Evolutionary conservation across 2,888 invertebrate species (phyloP).

Genomic region (Liopterus haemorrhoidalis): DNA sequence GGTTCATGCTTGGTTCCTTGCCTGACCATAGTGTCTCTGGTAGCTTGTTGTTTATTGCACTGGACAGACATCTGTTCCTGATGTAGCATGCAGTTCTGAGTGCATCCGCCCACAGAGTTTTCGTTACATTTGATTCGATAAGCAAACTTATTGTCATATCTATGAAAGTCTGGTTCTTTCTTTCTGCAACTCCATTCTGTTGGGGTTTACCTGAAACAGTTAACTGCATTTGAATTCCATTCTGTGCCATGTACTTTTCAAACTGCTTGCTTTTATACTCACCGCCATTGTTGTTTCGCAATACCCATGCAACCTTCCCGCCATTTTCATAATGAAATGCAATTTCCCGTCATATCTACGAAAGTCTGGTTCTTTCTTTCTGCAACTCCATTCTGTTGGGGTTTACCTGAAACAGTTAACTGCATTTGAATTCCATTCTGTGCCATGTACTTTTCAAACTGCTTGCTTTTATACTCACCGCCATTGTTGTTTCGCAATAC

Average conservation of each 20-base stretch:
- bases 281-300: not conserved
- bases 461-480: not conserved
- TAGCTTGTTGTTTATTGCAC: not conserved
- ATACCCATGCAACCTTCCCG: too few species aligned
- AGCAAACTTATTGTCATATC: conserved; percentile 1
- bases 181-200: conserved; percentile 8
- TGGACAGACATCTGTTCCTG: not conserved
- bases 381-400: conserved; percentile 8
- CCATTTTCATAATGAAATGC: too few species aligned
- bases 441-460: not conserved
- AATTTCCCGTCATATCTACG: conserved; percentile 2
- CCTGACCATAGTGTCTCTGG: too few species aligned
- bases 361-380: conserved; percentile 6
- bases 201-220: conserved; percentile 1
- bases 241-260: not conserved
- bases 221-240: conserved; percentile 6
- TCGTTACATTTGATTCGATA: not conserved
- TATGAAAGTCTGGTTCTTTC: conserved; percentile 3
- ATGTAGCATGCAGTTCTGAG: not conserved
- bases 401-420: not conserved
- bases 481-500: too few species aligned
- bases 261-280: not conserved
- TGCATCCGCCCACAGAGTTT: not conserved
- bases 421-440: not conserved
- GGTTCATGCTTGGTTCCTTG: too few species aligned